Evolutionary conservation across 30 jellyfish, hydroid and myxozoan species (phyloP).

Genomic region (Nemopilema nomurai): DNA sequence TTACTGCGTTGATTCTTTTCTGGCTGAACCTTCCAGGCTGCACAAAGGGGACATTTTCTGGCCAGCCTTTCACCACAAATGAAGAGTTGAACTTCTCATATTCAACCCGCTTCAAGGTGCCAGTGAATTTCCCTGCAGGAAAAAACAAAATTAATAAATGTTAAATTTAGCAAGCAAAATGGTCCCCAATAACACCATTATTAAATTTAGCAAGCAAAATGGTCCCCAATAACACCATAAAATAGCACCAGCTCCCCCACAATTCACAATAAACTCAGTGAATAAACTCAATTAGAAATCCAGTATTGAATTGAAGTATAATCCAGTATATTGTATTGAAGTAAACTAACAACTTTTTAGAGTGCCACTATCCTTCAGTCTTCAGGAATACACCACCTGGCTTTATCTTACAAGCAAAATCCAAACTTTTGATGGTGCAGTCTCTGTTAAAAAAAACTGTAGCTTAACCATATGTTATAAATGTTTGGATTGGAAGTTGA

Average conservation of each 20-base stretch:
- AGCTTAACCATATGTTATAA: not conserved
- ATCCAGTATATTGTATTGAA: not conserved
- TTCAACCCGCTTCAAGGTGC: not conserved
- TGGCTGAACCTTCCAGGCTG: constrained; percentile 28
- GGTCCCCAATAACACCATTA: constrained; percentile 11
- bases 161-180: constrained; percentile 1
- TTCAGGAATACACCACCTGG: not conserved
- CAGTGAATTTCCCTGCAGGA: not conserved
- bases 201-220: constrained; percentile 1
- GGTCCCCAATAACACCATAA: constrained; percentile 11
- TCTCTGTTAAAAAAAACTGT: constrained; percentile 3
- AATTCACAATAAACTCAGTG: not conserved
- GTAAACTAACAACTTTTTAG: not conserved
- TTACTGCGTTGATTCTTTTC: not conserved
- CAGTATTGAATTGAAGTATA: not conserved
- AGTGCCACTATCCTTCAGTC: constrained; percentile 5
- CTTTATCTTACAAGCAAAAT: constrained; percentile 9
- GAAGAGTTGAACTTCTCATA: constrained; percentile 3
- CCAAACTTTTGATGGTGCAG: not conserved
- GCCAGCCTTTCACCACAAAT: constrained; percentile 16
- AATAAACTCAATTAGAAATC: not conserved
- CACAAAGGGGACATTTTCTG: constrained; percentile 13
- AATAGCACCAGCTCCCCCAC: not conserved
- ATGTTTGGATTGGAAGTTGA: not conserved
- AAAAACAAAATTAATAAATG: not conserved